Evolutionary conservation across 2,797 vertebrate species (phyloP), one percentile per base, ranked within the genome.

Genomic region (Acanthurus tractus): DNA sequence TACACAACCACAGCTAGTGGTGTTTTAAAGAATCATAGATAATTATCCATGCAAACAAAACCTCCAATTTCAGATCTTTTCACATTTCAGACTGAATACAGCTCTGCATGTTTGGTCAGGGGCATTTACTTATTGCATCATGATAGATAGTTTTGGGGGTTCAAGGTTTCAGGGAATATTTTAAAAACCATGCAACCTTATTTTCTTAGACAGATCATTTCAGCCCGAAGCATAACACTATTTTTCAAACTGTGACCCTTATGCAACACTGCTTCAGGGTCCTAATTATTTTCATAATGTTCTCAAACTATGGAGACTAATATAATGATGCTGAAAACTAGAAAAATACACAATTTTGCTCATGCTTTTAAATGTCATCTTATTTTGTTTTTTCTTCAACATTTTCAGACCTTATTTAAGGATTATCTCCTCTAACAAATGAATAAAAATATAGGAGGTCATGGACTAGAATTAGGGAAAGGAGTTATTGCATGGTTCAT

Each of bases 41-140:
- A 38, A 66, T 17, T 23, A 56, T 48, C 57, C 25, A 75, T 20
- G 12, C 15, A 53, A 15, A 42, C 53, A 25, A 63, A 63, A 45
- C 22, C 46, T 14, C 18, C 6, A 44, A 11, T 40, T 56, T 15
- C 7, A 36, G 25, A 15, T 38, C 13, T 40, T 20, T 70, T 14
- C 14, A 61, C 17, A 52, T 70, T 59, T 14, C 38, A 23, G 14
- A 42, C 9, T 4, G 6, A 61, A 10, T 22, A 48, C 25, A 45
- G 6, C 8, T 74, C 11, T 45, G 44, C 23, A 70, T 69, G 54
- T 59, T 36, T 74, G 83, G 85, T 58, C 78, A 72, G 82, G 76
- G 72, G 79, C 78, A 75, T 82, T 83, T 13, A 86, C 87, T 91
- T 82, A 89, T 71, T 15, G 44, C 57, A 57, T 40, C 74, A 63